These are phyloP conservation scores for Helicoverpa assulta DNA, from an alignment of 2,888 invertebrate species.

Conservation along the genomic window DNA sequence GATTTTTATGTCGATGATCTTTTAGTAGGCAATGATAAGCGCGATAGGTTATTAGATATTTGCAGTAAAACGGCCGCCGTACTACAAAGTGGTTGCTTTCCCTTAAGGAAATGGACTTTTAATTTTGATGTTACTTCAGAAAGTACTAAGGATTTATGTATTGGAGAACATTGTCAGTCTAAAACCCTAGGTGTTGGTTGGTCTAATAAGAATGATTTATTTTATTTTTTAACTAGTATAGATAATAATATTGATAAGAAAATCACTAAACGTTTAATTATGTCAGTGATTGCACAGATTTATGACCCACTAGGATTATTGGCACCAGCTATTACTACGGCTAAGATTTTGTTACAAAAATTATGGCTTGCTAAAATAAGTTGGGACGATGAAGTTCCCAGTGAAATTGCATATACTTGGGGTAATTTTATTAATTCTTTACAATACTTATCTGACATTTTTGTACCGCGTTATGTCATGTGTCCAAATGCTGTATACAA, in stretches of 20 bases:
- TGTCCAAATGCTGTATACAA: not conserved
- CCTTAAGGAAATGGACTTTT: conserved; percentile 41
- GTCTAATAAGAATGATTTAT: conserved; percentile 24
- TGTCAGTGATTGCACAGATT: conserved; percentile 34
- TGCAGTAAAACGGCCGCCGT: no score
- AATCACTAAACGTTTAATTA: conserved; percentile 36
- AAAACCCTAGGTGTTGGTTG: conserved; percentile 41
- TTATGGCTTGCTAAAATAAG: conserved; percentile 13
- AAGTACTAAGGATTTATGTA: not conserved
- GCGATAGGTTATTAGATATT: not conserved
- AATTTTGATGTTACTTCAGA: conserved; percentile 5
- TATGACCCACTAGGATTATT: conserved; percentile 26
- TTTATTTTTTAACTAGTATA: conserved; percentile 31
- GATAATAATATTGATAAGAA: not conserved
- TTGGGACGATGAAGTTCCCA: conserved; percentile 8
- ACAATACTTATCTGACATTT: not conserved
- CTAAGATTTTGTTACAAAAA: conserved; percentile 17
- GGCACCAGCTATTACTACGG: conserved; percentile 16
- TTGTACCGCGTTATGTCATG: conserved; percentile 7
- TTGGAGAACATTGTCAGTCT: conserved; percentile 21
- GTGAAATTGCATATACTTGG: not conserved
- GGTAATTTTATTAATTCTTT: conserved; percentile 4
- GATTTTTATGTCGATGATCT: conserved; percentile 33
- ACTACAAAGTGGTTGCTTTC: conserved; percentile 39
- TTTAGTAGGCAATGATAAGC: conserved; percentile 12